Evolutionary conservation across 2,113 vertebrate species (phyloP).

Genomic region (Ellobius talpinus): DNA sequence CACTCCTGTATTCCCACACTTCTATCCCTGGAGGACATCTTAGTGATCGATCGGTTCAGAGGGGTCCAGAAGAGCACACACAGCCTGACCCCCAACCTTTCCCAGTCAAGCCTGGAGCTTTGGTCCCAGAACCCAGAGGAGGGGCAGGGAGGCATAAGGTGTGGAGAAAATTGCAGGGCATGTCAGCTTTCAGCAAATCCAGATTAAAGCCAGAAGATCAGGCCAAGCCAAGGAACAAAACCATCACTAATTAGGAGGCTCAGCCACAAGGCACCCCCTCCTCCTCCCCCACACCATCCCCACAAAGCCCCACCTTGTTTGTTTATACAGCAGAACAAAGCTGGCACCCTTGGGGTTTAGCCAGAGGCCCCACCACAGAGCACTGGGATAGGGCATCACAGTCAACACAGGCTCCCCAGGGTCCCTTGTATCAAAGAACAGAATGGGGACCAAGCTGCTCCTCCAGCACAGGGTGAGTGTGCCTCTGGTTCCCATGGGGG

Average conservation of each 20-base stretch:
- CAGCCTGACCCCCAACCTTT: neutral
- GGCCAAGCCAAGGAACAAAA: slow-evolving; percentile 66
- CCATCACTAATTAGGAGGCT: slow-evolving; percentile 76
- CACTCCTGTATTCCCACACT: neutral
- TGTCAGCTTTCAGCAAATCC: slow-evolving; percentile 72
- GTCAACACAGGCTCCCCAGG: too few relatives aligned
- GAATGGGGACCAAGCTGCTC: neutral
- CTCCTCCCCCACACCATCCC: neutral
- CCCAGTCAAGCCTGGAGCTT: neutral
- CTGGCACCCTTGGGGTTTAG: neutral
- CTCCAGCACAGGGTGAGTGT: neutral
- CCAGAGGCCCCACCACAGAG: slow-evolving; percentile 39
- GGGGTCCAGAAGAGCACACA: neutral
- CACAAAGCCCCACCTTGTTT: slow-evolving; percentile 65
- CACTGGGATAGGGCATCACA: neutral
- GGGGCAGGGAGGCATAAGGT: neutral
- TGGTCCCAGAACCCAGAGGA: neutral
- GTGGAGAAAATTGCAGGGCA: slow-evolving; percentile 51
- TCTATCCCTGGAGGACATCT: neutral
- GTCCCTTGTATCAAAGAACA: neutral
- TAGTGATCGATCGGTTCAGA: neutral
- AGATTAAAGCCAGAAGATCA: slow-evolving; percentile 73
- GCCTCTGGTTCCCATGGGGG: neutral
- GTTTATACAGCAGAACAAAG: slow-evolving; percentile 71
- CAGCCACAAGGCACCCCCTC: slow-evolving; percentile 20